Conservation (phyloP, 2,797 vertebrate genomes). For the Anguilla anguilla region DNA sequence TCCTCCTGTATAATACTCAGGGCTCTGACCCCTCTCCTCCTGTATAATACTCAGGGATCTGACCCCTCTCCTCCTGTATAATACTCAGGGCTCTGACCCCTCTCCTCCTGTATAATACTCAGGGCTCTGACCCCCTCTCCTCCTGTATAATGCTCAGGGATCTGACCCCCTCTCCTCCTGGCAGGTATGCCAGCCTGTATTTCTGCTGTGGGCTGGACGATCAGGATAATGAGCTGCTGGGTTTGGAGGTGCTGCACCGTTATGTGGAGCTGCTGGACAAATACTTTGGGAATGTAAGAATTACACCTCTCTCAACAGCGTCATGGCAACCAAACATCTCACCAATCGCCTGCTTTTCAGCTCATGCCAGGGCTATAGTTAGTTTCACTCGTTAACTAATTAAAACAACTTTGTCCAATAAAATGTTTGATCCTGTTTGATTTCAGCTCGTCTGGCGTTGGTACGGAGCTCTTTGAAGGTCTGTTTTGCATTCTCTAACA, state of each 20-base stretch:
- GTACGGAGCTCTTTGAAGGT: background rate
- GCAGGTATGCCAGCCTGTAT: constrained; percentile 93
- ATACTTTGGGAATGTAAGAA: constrained; percentile 93
- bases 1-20: background rate
- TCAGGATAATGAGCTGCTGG: constrained; percentile 90
- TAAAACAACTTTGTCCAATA: background rate
- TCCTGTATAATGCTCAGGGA: background rate
- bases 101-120: background rate
- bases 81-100: too few relatives aligned
- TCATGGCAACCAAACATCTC: background rate
- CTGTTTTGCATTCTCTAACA: background rate
- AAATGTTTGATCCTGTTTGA: background rate
- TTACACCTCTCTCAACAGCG: background rate
- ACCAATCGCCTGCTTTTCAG: background rate
- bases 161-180: constrained; percentile 20
- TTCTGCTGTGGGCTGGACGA: constrained; percentile 89
- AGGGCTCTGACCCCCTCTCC: background rate
- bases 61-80: too few relatives aligned
- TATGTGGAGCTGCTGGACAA: constrained; percentile 92
- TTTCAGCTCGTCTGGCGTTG: background rate
- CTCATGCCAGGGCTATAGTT: background rate
- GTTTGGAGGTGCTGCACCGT: constrained; percentile 88
- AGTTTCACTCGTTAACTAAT: background rate
- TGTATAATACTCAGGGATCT: too few relatives aligned
- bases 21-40: background rate